A percentile compares a stretch with the other conserved stretches of the same genome.
These are phyloP conservation scores for Scolopax rusticola DNA, from an alignment of 2,797 vertebrate species.

Conservation along the genomic window DNA sequence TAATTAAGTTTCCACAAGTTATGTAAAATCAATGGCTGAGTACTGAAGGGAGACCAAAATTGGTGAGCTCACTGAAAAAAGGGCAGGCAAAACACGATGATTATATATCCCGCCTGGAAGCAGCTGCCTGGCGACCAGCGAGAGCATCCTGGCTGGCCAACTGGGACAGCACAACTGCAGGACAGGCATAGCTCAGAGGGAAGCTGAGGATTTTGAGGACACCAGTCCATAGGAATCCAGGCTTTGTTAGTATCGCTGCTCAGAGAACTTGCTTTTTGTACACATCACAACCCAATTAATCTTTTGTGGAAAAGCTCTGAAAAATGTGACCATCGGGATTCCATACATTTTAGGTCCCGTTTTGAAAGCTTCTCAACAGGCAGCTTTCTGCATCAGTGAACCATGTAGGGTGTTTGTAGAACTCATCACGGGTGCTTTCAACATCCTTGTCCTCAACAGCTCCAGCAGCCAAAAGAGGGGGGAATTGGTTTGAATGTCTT, in stretches of 20 bases:
- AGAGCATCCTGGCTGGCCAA: not conserved
- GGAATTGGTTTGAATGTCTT: not conserved
- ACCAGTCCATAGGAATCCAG: slow-evolving; percentile 28
- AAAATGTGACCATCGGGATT: not conserved
- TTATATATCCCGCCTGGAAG: not conserved
- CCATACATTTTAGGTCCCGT: not conserved
- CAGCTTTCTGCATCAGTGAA: not conserved
- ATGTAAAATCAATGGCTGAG: slow-evolving; percentile 40
- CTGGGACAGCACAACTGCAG: not conserved
- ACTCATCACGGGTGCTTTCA: not conserved
- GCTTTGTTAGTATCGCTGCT: not conserved
- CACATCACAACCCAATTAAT: not conserved
- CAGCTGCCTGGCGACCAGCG: not conserved
- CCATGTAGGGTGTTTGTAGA: not conserved
- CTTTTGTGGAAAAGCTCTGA: not conserved
- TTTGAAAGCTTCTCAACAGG: not conserved
- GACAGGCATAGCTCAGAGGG: not conserved
- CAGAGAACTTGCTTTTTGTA: not conserved
- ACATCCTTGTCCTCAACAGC: not conserved
- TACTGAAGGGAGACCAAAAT: slow-evolving; percentile 48
- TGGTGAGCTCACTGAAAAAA: not conserved
- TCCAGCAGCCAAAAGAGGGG: not conserved
- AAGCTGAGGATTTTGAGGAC: slow-evolving; percentile 42
- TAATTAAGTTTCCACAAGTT: slow-evolving; percentile 60
- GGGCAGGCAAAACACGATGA: not conserved